Percentiles rank a stretch among this genome's conserved stretches.
Evolutionary conservation across 2,797 vertebrate genomes (phyloP).

Genomic region (Notamacropus eugenii): DNA sequence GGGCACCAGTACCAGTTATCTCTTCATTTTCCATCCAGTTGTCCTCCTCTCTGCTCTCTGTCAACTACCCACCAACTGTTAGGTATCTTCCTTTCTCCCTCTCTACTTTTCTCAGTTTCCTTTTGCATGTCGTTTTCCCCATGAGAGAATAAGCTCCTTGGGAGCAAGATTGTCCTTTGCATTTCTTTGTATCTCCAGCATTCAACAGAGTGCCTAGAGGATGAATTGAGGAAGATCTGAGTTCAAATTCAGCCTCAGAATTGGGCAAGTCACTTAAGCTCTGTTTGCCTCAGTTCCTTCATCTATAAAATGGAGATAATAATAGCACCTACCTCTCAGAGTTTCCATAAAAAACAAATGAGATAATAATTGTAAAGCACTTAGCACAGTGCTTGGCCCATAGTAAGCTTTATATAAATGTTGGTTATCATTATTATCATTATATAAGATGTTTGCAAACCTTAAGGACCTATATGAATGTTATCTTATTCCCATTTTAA

Average conservation of each 20-base stretch:
- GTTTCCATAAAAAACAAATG: background rate
- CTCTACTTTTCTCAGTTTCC: background rate
- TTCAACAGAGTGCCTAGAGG: background rate
- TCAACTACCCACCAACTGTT: background rate
- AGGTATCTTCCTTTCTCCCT: background rate
- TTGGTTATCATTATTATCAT: background rate
- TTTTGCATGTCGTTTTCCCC: background rate
- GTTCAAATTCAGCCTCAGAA: background rate
- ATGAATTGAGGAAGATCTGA: background rate
- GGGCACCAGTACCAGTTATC: background rate
- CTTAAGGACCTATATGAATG: background rate
- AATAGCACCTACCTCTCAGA: background rate
- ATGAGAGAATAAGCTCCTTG: background rate
- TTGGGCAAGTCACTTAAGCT: background rate
- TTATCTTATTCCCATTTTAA: background rate
- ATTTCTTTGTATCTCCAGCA: background rate
- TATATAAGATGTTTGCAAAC: background rate
- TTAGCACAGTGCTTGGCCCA: background rate
- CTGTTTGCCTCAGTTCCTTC: background rate
- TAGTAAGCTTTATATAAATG: background rate
- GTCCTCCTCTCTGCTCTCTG: background rate
- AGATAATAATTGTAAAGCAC: background rate
- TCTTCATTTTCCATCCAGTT: background rate
- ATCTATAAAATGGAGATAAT: background rate
- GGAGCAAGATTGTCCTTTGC: background rate